Evolutionary conservation across 2,113 vertebrate genomes (phyloP), one percentile per base, ranked within the genome.

Genomic region (Tragelaphus strepsiceros): DNA sequence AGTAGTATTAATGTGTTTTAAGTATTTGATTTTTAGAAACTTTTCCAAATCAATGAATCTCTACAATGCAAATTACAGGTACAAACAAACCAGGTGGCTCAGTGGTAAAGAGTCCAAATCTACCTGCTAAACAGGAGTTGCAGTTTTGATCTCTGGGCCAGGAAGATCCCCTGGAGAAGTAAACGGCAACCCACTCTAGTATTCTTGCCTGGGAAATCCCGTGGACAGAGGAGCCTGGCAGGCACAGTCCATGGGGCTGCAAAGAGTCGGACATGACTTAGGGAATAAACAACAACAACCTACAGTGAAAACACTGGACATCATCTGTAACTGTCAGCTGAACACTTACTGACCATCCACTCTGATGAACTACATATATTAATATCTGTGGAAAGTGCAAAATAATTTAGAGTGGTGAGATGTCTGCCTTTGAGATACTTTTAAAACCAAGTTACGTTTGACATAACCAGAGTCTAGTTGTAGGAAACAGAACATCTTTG

Each of bases 401-500:
- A 92, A 89, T 90, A 56, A 61, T 87, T 93, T 91, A 67, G 17
- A 67, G 53, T 35, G 56, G 30, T 85, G 64, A 64, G 51, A 19
- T 71, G 26, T 35, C 35, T 93, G 51, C 19, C 62, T 90, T 54
- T 94, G 54, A 84, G 15, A 92, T 93, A 49, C 94, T 96, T 93
- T 78, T 59, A 39, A 22, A 95, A 82, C 43, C 53, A 84, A 89
- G 19, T 12, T 90, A 35, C 81, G 2, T 96, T 95, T 97, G 59
- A 21, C 74, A 5, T 64, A 90, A 35, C 58, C 53, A 92, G 51
- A 88, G 32, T 61, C 43, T 85, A 89, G 71, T 67, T 92, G 24
- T 35, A 90, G 64, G 30, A 96, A 95, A 90, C 28, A 96, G 64
- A 96, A 87, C 58, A 3, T 74, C 59, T 96, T 97, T 90, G 94